These are phyloP conservation scores for Drosophila bunnanda DNA, from an alignment of 2,888 invertebrate species.

Conservation along the genomic window DNA sequence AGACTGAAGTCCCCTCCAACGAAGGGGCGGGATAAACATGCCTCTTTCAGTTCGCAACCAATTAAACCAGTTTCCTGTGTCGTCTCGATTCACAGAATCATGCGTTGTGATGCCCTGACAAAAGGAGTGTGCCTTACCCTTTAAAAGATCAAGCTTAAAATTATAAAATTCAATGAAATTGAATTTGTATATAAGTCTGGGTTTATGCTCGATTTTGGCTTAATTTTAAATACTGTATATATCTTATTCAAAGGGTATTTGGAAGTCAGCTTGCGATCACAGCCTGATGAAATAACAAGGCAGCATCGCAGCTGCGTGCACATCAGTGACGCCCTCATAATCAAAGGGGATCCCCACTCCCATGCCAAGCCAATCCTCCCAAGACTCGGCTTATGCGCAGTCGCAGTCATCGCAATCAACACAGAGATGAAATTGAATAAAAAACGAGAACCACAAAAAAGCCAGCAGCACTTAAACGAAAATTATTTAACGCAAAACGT, in stretches of 20 bases:
- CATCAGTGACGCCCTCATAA: constrained; percentile 46
- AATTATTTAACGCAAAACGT: constrained; percentile 71
- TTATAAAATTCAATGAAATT: not conserved
- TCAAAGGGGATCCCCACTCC: constrained; percentile 30
- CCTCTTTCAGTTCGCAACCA: constrained; percentile 58
- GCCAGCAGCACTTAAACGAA: constrained; percentile 51
- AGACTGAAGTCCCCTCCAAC: not conserved
- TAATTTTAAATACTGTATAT: no score
- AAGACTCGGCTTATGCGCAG: constrained; percentile 47
- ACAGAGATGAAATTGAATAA: constrained; percentile 8
- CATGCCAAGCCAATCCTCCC: not conserved
- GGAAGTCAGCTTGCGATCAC: constrained; percentile 48
- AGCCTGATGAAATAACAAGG: constrained; percentile 68
- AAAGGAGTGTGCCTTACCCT: not conserved
- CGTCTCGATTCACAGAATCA: constrained; percentile 51
- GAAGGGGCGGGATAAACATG: constrained; percentile 15
- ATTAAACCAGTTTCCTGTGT: constrained; percentile 75
- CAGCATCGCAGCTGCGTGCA: constrained; percentile 32
- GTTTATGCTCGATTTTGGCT: no score
- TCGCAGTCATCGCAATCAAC: constrained; percentile 35
- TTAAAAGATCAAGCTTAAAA: not conserved
- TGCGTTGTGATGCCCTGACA: not conserved
- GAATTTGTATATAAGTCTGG: not conserved
- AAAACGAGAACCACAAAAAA: constrained; percentile 5
- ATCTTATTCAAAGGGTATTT: not conserved